Base-by-base conservation (phyloP, 2,113 vertebrate genomes). In the Paradoxurus hermaphroditus region DNA sequence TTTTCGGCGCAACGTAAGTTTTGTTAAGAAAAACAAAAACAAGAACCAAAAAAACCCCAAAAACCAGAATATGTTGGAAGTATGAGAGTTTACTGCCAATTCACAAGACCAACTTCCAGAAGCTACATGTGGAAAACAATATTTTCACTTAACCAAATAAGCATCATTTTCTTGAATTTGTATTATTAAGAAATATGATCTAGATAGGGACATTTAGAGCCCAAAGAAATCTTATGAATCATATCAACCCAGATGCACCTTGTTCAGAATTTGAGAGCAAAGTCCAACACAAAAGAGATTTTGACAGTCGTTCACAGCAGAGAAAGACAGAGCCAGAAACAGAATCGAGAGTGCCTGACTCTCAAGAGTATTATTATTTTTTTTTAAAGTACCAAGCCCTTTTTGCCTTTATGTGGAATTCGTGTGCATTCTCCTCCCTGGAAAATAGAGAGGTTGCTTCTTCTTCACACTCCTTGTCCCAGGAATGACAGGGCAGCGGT, bases 181-280 rank as follows among this genome's bases (percentile, higher is more conserved):
- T 91, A 9, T 56, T 63, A 44, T 94, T 59, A 73, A 87, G 83
- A 96, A 86, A 72, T 93, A 27, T 12, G 27, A 63, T 65, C 36
- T 70, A 62, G 8, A 51, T 39, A 39, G 59, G 10, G 27, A 36
- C 29, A 81, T 68, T 65, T 63, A 81, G 29, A 94, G 8, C 21
- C 53, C 87, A 39, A 94, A 51, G n/a, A 44, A 41, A 65, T 85
- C 44, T 84, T n/a, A 56, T 4, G 34, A 67, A 39, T 59, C 19
- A 53, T 5, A 9, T n/a, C 49, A 83, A 65, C 29, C 15, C 53
- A 5, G 12, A n/a, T 46, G 86, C 49, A 4, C 3, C 15, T 39
- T 91, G 86, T 53, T 29, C 14, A 70, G 9, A 94, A 70, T 83
- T 96, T 94, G 44, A 95, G 83, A 95, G 68, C 9, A 31, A 94